A percentile compares a stretch with the other conserved stretches of the same genome.
These are phyloP conservation scores for Perca schrenkii DNA, from an alignment of 2,113 vertebrate species.

Conservation along the genomic window DNA sequence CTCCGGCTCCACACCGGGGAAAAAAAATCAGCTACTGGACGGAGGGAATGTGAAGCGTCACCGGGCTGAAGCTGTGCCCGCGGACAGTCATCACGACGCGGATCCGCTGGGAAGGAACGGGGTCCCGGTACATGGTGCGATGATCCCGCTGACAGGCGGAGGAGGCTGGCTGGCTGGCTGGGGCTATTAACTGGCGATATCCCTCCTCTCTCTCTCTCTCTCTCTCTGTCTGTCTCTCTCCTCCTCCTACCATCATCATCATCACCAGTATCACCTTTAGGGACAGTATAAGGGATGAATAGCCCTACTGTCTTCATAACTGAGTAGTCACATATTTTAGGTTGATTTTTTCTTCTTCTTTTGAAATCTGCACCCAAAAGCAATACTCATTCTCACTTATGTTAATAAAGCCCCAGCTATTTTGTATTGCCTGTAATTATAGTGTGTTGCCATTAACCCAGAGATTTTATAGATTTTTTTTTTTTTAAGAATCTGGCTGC, in stretches of 20 bases:
- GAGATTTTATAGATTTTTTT: not conserved
- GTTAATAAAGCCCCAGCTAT: not conserved
- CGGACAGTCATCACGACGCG: conserved; percentile 43
- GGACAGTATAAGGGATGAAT: conserved; percentile 15
- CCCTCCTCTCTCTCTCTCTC: conserved; percentile 37
- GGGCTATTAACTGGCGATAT: conserved; percentile 67
- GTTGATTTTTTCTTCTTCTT: too few relatives aligned
- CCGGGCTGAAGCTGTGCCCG: conserved; percentile 41
- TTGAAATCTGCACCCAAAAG: not conserved
- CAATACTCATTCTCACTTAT: not conserved
- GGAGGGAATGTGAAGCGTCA: conserved; percentile 34
- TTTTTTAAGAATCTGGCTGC: not conserved
- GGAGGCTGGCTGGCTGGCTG: conserved; percentile 20
- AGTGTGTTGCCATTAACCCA: not conserved
- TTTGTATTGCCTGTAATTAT: not conserved
- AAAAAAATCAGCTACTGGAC: conserved; percentile 8
- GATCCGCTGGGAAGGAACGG: conserved; percentile 22
- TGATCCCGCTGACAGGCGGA: conserved; percentile 48
- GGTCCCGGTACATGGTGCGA: conserved; percentile 45
- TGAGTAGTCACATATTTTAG: not conserved
- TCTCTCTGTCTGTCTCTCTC: too few relatives aligned
- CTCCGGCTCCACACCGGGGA: conserved; percentile 11
- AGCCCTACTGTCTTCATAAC: not conserved
- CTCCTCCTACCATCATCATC: conserved; percentile 25
- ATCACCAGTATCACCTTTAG: conserved; percentile 14